phyloP scores from a whole-genome alignment of 2,113 vertebrate species.

The Paracanthobrama guichenoti region DNA sequence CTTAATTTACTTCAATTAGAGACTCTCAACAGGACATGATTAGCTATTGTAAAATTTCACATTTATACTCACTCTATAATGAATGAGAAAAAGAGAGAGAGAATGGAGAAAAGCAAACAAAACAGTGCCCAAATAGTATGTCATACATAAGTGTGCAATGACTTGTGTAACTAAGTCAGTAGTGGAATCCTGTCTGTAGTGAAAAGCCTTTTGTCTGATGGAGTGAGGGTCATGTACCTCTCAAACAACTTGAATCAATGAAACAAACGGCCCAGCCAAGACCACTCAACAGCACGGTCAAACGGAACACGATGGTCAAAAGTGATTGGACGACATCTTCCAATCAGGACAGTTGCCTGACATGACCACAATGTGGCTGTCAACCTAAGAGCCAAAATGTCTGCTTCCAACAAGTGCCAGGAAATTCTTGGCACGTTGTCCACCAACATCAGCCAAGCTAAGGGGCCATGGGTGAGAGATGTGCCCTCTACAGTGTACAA shows the following conservation, averaged over 20 bases:
- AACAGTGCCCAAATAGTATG: constrained; percentile 23
- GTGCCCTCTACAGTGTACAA: constrained; percentile 23
- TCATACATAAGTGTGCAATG: constrained; percentile 23
- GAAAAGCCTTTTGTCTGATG: constrained; percentile 38
- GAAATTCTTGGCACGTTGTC: constrained; percentile 79
- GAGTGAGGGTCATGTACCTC: constrained; percentile 39
- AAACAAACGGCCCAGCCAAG: constrained; percentile 59
- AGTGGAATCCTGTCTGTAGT: constrained; percentile 10
- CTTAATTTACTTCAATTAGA: constrained; percentile 11
- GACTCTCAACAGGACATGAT: constrained; percentile 2
- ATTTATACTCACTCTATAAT: not conserved
- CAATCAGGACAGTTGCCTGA: constrained; percentile 79
- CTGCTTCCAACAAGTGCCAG: constrained; percentile 78
- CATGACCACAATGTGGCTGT: constrained; percentile 80
- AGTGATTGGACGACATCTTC: constrained; percentile 76
- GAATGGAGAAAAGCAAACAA: constrained; percentile 19
- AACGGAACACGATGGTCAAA: constrained; percentile 71
- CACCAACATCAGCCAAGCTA: constrained; percentile 54
- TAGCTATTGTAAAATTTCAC: constrained; percentile 34
- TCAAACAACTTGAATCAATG: constrained; percentile 33
- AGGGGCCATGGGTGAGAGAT: constrained; percentile 69
- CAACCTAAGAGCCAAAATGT: constrained; percentile 82
- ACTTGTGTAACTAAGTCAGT: constrained; percentile 33
- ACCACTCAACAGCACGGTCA: constrained; percentile 71
- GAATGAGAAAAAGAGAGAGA: not conserved